Base-by-base conservation (phyloP, 1,140 invertebrate genomes). In the Dreissena rostriformis region DNA sequence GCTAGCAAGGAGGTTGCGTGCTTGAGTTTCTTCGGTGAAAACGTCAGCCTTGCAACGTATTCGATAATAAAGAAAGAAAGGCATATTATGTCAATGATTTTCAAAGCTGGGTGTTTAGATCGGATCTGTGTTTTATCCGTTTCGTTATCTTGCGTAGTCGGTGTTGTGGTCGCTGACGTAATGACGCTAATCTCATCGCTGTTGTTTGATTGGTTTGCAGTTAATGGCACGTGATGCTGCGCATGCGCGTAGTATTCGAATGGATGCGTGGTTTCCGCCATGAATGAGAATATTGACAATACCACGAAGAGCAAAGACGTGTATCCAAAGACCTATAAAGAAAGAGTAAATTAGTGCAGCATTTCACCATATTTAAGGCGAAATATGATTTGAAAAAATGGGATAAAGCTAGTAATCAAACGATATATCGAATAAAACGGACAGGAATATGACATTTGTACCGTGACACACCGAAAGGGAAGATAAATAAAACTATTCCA, bases 21-120 rank as follows among this genome's bases (percentile, higher is more conserved):
- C 57, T 84, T 84, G 1, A 84, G 22, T 39, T 77, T 84, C 22
- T 77, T 76, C 5, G 82, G 82, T 19, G 82, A 61, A 77, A 77
- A 77, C 6, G 70, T 39, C 12, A 84, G 24, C 24, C 82, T 12
- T 1, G 67, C 57, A 11, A 77, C 57, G 49, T 84, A 84, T 22
- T 84, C 82, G 4, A 70, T 15, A 52, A 71, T 52, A 55, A 84
- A 84, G n/a, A 28, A 84, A 10, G 39, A 22, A 12, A 84, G 53
- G 26, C 82, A 84, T 11, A 77, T 77, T 0, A 71, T 52, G 29
- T 84, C 82, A 10, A 77, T 77, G 12, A 72, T 51, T 53, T 71
- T 29, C 12, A 84, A 52, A 8, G 49, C 67, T 14, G 82, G 82
- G 39, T 84, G 82, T 74, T 82, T 82, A 5, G 22, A 52, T 74